Percentiles rank a stretch among this genome's conserved stretches.
phyloP scores from a whole-genome alignment of 2,113 vertebrate species.

The Entomyzon cyanotis region DNA sequence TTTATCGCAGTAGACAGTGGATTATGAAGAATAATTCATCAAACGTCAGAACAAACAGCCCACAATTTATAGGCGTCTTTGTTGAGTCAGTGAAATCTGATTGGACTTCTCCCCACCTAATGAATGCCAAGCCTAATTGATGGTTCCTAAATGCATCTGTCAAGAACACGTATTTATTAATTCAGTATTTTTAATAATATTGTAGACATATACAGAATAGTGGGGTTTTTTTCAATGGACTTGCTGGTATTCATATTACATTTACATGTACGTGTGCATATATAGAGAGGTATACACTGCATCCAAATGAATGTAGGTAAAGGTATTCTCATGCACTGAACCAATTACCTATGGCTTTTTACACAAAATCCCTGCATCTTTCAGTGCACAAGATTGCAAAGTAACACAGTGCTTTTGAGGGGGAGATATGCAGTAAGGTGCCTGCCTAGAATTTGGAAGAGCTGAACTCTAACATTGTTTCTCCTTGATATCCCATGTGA shows the following conservation, averaged over 20 bases:
- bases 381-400: background rate
- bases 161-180: conserved; percentile 72
- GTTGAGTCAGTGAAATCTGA: conserved; percentile 73
- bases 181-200: conserved; percentile 73
- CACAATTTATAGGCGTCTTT: conserved; percentile 75
- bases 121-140: conserved; percentile 76
- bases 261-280: background rate
- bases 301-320: background rate
- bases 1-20: conserved; percentile 74
- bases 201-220: background rate
- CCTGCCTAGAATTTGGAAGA: background rate
- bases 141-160: conserved; percentile 69
- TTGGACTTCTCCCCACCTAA: conserved; percentile 70
- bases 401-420: background rate
- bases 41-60: conserved; percentile 76
- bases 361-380: background rate
- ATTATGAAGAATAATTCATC: conserved; percentile 86
- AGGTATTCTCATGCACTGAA: background rate
- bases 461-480: background rate
- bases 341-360: background rate
- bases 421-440: background rate
- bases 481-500: background rate
- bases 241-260: background rate
- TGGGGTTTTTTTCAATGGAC: background rate
- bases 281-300: background rate